A percentile compares a stretch with the other conserved stretches of the same genome.
These are phyloP conservation scores for Gonocerus acuteangulatus DNA, from an alignment of 2,888 invertebrate genomes.

Conservation along the genomic window DNA sequence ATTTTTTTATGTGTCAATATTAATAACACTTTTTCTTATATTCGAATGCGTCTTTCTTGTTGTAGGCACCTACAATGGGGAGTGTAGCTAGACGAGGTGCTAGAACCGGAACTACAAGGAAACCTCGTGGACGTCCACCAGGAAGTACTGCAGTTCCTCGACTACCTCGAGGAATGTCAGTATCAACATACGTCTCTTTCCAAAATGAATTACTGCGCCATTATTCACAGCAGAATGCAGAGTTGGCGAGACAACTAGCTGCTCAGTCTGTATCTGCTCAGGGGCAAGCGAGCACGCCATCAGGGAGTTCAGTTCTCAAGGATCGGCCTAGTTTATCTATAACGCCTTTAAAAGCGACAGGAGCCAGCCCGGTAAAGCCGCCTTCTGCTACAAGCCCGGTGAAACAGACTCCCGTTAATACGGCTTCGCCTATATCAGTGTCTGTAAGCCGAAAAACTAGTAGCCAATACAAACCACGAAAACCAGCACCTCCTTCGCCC, in stretches of 20 bases:
- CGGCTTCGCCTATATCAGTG: conserved; percentile 4
- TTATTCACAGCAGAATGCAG: conserved; percentile 18
- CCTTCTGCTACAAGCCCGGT: not conserved
- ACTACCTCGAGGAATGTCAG: conserved; percentile 13
- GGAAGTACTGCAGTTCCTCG: conserved; percentile 23
- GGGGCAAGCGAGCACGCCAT: not conserved
- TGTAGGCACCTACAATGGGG: not conserved
- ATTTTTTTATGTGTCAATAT: too few relatives aligned
- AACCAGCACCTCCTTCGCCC: not conserved
- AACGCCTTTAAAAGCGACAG: conserved; percentile 25
- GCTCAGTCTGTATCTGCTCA: not conserved
- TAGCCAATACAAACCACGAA: conserved; percentile 13
- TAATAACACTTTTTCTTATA: not conserved
- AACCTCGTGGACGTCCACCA: conserved; percentile 31
- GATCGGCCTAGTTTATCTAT: conserved; percentile 33
- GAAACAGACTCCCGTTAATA: not conserved
- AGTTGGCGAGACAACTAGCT: conserved; percentile 6
- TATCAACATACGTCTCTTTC: conserved; percentile 9
- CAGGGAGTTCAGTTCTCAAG: conserved; percentile 25
- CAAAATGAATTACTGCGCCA: conserved; percentile 21
- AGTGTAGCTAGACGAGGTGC: not conserved
- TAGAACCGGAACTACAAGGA: conserved; percentile 3
- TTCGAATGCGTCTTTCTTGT: not conserved
- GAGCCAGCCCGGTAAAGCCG: conserved; percentile 3
- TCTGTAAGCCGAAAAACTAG: conserved; percentile 13